These are phyloP conservation scores for Molorchus minor DNA, from an alignment of 2,888 invertebrate species.

Conservation along the genomic window DNA sequence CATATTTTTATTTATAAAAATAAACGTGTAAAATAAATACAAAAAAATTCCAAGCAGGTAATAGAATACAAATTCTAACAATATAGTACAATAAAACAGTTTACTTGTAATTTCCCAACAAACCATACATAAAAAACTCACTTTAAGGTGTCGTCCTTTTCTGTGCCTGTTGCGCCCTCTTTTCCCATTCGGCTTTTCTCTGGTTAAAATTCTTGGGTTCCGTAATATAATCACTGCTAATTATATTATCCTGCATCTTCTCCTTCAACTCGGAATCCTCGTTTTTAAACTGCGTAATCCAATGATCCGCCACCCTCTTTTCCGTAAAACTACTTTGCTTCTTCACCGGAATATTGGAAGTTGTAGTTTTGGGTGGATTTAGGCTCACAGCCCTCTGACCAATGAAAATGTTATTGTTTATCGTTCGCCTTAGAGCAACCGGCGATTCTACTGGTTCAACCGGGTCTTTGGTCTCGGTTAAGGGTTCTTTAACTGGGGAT, in stretches of 20 bases:
- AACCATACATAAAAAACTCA: constrained; percentile 8
- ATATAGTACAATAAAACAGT: too few relatives aligned
- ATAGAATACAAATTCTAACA: too few relatives aligned
- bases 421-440: constrained; percentile 54
- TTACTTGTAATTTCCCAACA: too few relatives aligned
- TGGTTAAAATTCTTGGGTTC: constrained; percentile 79
- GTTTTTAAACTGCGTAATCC: constrained; percentile 51
- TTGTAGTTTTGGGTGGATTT: constrained; percentile 48
- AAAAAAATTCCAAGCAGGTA: too few relatives aligned
- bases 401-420: constrained; percentile 51
- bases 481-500: constrained; percentile 43
- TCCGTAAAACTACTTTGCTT: constrained; percentile 55
- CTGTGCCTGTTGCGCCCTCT: constrained; percentile 76
- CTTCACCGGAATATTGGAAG: constrained; percentile 51
- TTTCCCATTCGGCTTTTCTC: constrained; percentile 81
- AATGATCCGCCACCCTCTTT: constrained; percentile 56
- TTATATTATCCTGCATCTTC: constrained; percentile 45
- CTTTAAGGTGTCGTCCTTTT: constrained; percentile 62
- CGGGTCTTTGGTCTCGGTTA: constrained; percentile 38
- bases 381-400: constrained; percentile 55
- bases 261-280: constrained; percentile 48
- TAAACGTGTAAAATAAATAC: too few relatives aligned
- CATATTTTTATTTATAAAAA: too few relatives aligned
- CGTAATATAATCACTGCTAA: constrained; percentile 58
- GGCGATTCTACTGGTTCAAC: constrained; percentile 34